Percentiles rank a stretch among this genome's conserved stretches.
Conservation (phyloP, 1,140 invertebrate genomes). For the Ridgeia piscesae region DNA sequence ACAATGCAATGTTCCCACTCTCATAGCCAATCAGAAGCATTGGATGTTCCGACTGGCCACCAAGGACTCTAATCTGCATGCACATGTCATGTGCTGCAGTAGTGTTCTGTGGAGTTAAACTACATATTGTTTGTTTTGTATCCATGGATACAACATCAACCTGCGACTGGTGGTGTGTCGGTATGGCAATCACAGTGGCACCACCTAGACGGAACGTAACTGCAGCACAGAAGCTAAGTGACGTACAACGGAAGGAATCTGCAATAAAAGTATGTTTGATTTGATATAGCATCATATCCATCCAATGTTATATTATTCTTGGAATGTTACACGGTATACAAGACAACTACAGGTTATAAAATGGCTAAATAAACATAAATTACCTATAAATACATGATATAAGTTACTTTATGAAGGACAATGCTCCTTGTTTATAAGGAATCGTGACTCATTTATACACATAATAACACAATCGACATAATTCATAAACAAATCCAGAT, state of each 20-base stretch:
- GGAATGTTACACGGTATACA: too few species aligned
- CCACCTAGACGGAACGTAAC: neutral
- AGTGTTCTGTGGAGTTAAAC: neutral
- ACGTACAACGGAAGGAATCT: neutral
- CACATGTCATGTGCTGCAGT: conserved; percentile 35
- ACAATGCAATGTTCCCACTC: conserved; percentile 41
- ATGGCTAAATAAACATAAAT: too few species aligned
- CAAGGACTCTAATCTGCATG: conserved; percentile 38
- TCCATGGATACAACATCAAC: conserved; percentile 23
- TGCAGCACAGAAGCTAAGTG: neutral
- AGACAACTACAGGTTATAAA: too few species aligned
- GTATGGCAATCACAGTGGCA: conserved; percentile 28
- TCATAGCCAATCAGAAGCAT: conserved; percentile 43
- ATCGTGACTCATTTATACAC: too few species aligned
- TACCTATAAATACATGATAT: too few species aligned
- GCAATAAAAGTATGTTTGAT: neutral
- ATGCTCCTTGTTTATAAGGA: too few species aligned
- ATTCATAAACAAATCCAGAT: too few species aligned
- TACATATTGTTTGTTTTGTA: neutral
- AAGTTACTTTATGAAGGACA: too few species aligned
- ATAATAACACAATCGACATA: too few species aligned
- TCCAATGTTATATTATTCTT: too few species aligned
- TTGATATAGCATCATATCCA: too few species aligned
- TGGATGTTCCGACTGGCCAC: neutral
- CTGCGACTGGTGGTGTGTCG: conserved; percentile 30